Conservation (phyloP, 2,113 vertebrate species). For the Felis chaus region DNA sequence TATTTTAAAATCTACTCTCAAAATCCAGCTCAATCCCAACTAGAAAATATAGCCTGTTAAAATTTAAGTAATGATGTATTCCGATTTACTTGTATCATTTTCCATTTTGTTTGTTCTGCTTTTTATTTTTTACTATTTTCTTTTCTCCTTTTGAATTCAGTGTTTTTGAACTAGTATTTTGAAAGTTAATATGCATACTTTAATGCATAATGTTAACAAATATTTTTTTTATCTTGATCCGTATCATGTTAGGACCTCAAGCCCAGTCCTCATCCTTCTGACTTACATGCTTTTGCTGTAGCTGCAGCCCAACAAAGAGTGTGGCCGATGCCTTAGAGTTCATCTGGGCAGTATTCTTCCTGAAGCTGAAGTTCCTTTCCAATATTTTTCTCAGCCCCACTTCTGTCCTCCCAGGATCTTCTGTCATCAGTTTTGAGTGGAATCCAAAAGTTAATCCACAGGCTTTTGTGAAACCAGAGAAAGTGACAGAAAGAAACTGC, state of each 20-base stretch:
- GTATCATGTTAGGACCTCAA: not conserved
- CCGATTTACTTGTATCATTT: not conserved
- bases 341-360: not conserved
- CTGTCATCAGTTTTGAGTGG: not conserved
- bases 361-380: not conserved
- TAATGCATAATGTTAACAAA: not conserved
- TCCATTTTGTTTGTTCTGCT: not conserved
- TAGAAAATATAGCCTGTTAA: not conserved
- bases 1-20: not conserved
- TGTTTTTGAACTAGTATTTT: not conserved
- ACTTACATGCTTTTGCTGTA: too few relatives aligned
- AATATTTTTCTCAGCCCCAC: not conserved
- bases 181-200: not conserved
- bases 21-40: not conserved
- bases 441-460: not conserved
- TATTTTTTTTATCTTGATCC: not conserved
- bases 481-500: accelerated
- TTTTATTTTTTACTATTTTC: not conserved
- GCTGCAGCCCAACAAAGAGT: not conserved
- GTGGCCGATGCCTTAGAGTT: not conserved
- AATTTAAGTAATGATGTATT: not conserved
- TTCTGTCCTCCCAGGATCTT: not conserved
- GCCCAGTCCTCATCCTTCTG: not conserved
- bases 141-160: not conserved
- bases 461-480: not conserved